Conservation (phyloP, 2,888 invertebrate genomes). For the Atrina japonica region DNA sequence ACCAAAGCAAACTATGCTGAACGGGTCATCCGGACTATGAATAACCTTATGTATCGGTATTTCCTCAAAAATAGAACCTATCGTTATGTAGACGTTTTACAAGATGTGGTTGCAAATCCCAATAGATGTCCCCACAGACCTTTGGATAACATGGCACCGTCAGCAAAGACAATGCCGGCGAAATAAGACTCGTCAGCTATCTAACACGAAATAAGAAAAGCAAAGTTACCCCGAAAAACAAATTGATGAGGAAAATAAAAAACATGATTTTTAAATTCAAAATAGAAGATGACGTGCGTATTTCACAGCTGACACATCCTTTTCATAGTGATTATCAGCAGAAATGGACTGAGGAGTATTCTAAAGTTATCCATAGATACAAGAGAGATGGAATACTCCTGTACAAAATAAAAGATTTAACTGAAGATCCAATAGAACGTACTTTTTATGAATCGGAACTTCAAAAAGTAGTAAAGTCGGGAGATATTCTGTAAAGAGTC, state of each 20-base stretch:
- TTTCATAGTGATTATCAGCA: constrained; percentile 47
- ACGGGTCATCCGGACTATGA: constrained; percentile 33
- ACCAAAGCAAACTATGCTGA: constrained; percentile 41
- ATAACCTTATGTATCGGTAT: no score
- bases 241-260: background rate
- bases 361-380: constrained; percentile 32
- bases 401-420: constrained; percentile 41
- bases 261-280: constrained; percentile 36
- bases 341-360: constrained; percentile 48
- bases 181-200: constrained; percentile 16
- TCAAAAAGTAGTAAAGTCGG: no score
- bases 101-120: constrained; percentile 24
- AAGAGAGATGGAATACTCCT: constrained; percentile 38
- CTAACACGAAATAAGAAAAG: constrained; percentile 3
- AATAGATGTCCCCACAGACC: constrained; percentile 16
- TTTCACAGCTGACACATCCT: constrained; percentile 30
- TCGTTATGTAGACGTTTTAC: constrained; percentile 30
- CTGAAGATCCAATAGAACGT: no score
- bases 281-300: no score
- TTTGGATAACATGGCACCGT: constrained; percentile 13
- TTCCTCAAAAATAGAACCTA: constrained; percentile 26
- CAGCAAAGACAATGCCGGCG: constrained; percentile 17
- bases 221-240: background rate
- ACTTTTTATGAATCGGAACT: no score
- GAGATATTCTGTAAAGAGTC: no score